These are phyloP conservation scores for Dorcus hopei DNA, from an alignment of 2,888 invertebrate genomes.

Conservation along the genomic window DNA sequence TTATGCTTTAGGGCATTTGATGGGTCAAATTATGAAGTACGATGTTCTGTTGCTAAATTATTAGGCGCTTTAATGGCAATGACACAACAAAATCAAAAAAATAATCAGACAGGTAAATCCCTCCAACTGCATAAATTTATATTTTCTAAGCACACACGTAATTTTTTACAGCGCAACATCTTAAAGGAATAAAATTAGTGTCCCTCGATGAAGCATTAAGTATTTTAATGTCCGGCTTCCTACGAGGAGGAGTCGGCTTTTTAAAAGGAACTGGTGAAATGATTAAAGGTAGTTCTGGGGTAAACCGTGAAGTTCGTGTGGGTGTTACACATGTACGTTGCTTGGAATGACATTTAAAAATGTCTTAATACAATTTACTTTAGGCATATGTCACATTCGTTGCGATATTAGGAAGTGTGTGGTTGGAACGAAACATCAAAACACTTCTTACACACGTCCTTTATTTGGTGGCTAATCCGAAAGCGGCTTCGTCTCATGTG, in stretches of 20 bases:
- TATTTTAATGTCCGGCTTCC: conserved; percentile 88
- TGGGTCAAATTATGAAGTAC: conserved; percentile 86
- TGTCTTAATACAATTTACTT: conserved; percentile 25
- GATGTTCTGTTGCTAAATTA: conserved; percentile 88
- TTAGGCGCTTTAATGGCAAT: conserved; percentile 84
- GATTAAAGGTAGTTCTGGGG: conserved; percentile 90
- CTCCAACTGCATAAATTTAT: not conserved
- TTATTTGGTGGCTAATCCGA: conserved; percentile 92
- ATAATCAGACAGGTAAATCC: conserved; percentile 48
- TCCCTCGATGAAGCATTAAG: conserved; percentile 89
- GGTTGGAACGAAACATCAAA: conserved; percentile 91
- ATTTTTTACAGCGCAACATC: conserved; percentile 51
- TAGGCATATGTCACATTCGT: conserved; percentile 95
- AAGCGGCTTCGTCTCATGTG: conserved; percentile 93
- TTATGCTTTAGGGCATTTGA: conserved; percentile 90
- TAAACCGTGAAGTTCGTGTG: conserved; percentile 93
- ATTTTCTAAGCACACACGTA: not conserved
- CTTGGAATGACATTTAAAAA: not conserved
- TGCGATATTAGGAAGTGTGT: conserved; percentile 87
- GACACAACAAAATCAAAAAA: conserved; percentile 71
- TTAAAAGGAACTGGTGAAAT: conserved; percentile 92
- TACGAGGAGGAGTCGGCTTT: conserved; percentile 91
- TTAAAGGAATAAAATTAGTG: conserved; percentile 64
- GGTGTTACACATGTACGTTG: conserved; percentile 93
- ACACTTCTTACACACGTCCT: conserved; percentile 85